Conservation (phyloP, 2,797 vertebrate species). For the Chloroceryle amazona region DNA sequence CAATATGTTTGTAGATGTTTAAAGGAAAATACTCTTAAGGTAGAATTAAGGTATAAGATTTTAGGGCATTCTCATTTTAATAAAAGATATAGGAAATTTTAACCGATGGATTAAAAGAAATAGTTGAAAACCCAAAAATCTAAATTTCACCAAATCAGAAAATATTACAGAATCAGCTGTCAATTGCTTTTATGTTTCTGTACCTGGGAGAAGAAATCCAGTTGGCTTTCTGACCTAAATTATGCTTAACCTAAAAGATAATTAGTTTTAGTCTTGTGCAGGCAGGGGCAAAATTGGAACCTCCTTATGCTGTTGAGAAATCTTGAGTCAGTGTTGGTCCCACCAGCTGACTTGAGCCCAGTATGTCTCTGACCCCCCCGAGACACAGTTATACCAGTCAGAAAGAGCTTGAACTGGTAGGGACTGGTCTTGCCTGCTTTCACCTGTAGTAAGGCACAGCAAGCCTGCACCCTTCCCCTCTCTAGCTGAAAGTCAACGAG, state of each 20-base stretch:
- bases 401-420: not conserved
- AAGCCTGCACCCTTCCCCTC: not conserved
- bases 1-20: not conserved
- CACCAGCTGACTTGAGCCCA: not conserved
- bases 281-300: not conserved
- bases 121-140: not conserved
- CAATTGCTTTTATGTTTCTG: not conserved
- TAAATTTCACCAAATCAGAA: not conserved
- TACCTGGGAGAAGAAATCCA: not conserved
- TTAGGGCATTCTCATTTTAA: not conserved
- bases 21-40: constrained; percentile 19
- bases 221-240: not conserved
- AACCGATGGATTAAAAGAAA: not conserved
- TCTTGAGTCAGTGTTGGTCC: not conserved
- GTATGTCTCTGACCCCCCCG: rapidly evolving
- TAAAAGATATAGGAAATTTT: not conserved
- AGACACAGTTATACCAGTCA: not conserved
- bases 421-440: not conserved
- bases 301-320: not conserved
- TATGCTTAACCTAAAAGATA: not conserved
- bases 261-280: not conserved
- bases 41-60: not conserved
- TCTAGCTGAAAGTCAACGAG: not conserved
- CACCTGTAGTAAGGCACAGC: not conserved
- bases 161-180: not conserved